Conservation (phyloP, 2,113 vertebrate genomes). For the Sialia sialis region DNA sequence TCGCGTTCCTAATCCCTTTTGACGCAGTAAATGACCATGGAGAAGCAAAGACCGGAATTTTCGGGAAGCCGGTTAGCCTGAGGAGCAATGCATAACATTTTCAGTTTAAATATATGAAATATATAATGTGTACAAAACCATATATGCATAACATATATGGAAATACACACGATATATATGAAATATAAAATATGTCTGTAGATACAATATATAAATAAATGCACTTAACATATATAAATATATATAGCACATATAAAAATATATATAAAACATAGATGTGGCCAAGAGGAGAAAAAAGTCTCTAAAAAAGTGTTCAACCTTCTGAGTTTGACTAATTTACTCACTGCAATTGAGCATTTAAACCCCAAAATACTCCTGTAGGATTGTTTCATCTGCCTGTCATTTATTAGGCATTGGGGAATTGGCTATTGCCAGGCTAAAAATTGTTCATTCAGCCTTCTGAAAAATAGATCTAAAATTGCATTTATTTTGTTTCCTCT, state of each 20-base stretch:
- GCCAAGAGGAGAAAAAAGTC: background rate
- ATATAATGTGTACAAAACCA: accelerated
- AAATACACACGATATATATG: background rate
- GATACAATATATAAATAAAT: too few relatives aligned
- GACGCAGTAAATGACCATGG: background rate
- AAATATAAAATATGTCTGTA: background rate
- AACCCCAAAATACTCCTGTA: background rate
- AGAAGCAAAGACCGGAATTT: background rate
- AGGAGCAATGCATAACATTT: background rate
- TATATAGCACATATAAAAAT: background rate
- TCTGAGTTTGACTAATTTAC: background rate
- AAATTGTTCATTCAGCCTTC: background rate
- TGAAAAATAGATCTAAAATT: background rate
- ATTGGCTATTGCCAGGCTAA: background rate
- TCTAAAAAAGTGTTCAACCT: background rate
- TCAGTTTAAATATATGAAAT: background rate
- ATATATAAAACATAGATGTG: background rate
- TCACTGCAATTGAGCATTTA: background rate
- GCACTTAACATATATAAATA: background rate
- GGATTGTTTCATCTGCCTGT: background rate
- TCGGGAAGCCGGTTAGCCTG: background rate
- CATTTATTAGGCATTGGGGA: background rate
- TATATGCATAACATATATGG: background rate
- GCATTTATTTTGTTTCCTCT: background rate
- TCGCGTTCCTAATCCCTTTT: background rate